phyloP scores from a whole-genome alignment of 2,113 vertebrate genomes.

The Furnarius figulus region DNA sequence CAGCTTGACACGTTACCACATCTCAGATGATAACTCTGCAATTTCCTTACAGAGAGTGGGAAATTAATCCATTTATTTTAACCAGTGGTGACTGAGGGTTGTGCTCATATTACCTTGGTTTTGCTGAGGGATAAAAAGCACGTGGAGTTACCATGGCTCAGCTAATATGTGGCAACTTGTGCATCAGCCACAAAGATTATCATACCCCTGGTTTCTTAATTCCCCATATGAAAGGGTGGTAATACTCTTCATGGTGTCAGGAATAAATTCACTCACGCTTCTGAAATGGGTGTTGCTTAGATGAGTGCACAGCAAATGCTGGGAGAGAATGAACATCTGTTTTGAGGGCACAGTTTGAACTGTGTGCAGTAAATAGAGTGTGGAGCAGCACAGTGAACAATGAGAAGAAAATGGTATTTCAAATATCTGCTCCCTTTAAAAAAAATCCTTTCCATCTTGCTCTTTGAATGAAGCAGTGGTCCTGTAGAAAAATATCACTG shows the following conservation, averaged over 20 bases:
- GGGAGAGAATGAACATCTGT: not conserved
- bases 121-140: slow-evolving; percentile 12
- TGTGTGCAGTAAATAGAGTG: slow-evolving; percentile 25
- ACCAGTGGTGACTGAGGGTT: not conserved
- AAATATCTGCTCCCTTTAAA: not conserved
- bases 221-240: not conserved
- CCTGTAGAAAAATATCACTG: slow-evolving; percentile 15
- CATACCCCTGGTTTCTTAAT: slow-evolving; percentile 22
- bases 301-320: not conserved
- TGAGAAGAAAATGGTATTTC: not conserved
- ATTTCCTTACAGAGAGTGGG: not conserved
- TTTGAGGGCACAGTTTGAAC: slow-evolving; percentile 17
- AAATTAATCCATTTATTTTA: slow-evolving; percentile 26
- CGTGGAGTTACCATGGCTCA: not conserved
- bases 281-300: not conserved
- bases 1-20: not conserved
- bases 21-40: not conserved
- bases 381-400: not conserved
- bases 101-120: not conserved
- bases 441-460: not conserved
- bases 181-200: not conserved
- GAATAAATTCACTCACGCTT: not conserved
- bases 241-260: not conserved
- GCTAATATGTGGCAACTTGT: slow-evolving; percentile 7
- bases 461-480: not conserved